Conservation (phyloP, 92 coral and sea anemone species). For the Scolanthus callimorphus region DNA sequence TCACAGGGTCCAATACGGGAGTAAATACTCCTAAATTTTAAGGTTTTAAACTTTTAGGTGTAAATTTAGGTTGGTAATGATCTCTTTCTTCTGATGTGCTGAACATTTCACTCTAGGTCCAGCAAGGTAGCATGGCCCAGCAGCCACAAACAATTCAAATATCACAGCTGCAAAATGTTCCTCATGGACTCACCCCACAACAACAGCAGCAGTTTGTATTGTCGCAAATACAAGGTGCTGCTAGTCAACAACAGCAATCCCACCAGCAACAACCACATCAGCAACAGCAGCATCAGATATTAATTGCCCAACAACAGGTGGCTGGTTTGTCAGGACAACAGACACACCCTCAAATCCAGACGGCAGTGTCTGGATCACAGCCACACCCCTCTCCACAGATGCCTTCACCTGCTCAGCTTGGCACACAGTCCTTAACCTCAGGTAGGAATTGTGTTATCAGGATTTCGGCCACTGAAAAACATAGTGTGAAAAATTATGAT, state of each 20-base stretch:
- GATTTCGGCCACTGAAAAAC: no score
- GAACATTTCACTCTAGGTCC: neutral
- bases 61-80: no score
- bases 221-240: slow-evolving; percentile 31
- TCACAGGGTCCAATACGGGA: no score
- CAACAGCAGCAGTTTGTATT: slow-evolving; percentile 7
- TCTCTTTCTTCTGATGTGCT: neutral
- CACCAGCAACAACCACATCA: slow-evolving; percentile 1
- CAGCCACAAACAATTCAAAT: slow-evolving; percentile 23
- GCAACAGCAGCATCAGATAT: no score
- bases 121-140: slow-evolving; percentile 21
- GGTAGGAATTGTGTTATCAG: no score
- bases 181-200: slow-evolving; percentile 15
- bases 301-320: neutral
- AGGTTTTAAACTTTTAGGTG: no score
- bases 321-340: neutral
- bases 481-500: no score
- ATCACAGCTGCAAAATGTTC: slow-evolving; percentile 12
- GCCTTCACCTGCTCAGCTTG: slow-evolving; percentile 15
- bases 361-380: slow-evolving; percentile 13
- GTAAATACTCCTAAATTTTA: no score
- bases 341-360: slow-evolving; percentile 5
- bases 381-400: slow-evolving; percentile 38
- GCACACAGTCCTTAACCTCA: slow-evolving; percentile 6
- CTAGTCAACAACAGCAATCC: slow-evolving; percentile 17